Percentiles rank a stretch among this genome's conserved stretches.
These are phyloP conservation scores for Montipora foliosa DNA, from an alignment of 64 coral and sea anemone species.

Conservation along the genomic window DNA sequence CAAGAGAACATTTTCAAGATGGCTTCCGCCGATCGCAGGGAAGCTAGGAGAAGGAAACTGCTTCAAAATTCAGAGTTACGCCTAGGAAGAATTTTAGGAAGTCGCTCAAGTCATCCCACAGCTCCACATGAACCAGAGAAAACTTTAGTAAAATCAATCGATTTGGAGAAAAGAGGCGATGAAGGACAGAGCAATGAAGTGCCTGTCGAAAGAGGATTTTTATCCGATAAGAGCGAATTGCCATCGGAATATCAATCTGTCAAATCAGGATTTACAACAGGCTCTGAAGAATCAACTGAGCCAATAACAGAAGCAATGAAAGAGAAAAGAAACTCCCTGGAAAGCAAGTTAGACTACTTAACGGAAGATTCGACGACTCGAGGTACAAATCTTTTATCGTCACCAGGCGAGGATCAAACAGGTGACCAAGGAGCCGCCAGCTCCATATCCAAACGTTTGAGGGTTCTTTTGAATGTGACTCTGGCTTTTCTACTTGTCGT, in stretches of 20 bases:
- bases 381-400: background rate
- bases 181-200: background rate
- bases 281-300: background rate
- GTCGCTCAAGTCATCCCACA: conserved; percentile 25
- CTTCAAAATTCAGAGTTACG: conserved; percentile 46
- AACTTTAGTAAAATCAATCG: background rate
- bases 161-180: background rate
- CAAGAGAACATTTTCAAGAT: background rate
- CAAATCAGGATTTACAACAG: background rate
- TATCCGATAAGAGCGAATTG: background rate
- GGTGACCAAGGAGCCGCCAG: background rate
- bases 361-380: background rate
- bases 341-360: background rate
- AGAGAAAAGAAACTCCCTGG: background rate
- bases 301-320: background rate
- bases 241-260: background rate
- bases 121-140: background rate
- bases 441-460: background rate
- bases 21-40: conserved; percentile 56
- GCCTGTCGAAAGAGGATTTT: background rate
- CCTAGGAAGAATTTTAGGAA: conserved; percentile 58
- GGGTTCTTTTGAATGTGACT: conserved; percentile 25
- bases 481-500: conserved; percentile 42
- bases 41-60: conserved; percentile 45
- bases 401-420: background rate